phyloP scores from a whole-genome alignment of 1,140 invertebrate species.

The Scylla paramamosain region DNA sequence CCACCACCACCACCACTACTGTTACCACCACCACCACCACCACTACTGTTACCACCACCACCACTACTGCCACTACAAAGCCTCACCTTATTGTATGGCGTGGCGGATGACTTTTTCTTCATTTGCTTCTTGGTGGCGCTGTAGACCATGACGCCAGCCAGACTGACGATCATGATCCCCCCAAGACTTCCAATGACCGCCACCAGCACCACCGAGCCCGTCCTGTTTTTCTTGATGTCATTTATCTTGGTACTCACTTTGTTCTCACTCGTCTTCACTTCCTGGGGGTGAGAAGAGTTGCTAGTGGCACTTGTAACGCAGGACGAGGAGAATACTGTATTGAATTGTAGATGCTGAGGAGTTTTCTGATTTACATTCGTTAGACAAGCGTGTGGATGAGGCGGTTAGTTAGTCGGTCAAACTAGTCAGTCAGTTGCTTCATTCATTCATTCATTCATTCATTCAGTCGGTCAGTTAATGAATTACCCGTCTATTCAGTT shows the following conservation, averaged over 20 bases:
- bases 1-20: neutral
- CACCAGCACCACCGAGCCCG: neutral
- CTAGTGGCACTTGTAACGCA: neutral
- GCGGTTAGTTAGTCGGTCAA: too few species aligned
- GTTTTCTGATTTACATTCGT: too few species aligned
- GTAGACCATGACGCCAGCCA: neutral
- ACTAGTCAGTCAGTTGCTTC: too few species aligned
- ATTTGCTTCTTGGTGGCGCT: neutral
- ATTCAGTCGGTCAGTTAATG: too few species aligned
- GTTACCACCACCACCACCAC: neutral
- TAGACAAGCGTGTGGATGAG: too few species aligned
- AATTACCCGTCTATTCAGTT: too few species aligned
- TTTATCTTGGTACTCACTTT: neutral
- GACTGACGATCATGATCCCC: neutral
- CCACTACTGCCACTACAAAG: neutral
- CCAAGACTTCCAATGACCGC: neutral
- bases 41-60: neutral
- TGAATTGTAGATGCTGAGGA: too few species aligned
- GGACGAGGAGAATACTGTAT: too few species aligned
- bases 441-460: too few species aligned
- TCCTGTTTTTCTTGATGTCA: neutral
- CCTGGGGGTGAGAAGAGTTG: neutral
- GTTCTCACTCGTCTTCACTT: neutral
- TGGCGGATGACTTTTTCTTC: neutral
- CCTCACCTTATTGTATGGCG: neutral